Base-by-base conservation (phyloP, 2,888 invertebrate species). In the Ophion costatus region DNA sequence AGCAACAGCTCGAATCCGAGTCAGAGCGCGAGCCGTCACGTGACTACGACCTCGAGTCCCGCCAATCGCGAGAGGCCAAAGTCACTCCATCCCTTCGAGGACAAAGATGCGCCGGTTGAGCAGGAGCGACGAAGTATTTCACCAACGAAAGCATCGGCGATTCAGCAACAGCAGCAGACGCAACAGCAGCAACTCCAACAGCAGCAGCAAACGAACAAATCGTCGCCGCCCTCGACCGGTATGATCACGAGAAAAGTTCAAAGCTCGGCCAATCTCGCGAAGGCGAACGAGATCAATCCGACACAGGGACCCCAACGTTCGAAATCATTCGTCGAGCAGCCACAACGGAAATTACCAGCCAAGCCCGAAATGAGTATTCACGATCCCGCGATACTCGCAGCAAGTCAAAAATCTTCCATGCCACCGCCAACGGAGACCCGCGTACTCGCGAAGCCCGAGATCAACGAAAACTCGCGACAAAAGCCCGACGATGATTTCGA, bases 401-500 rank as follows among this genome's bases (percentile, higher is more conserved):
- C 80, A n/a, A 84, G 69, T 45, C 80, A 86, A 33, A 87, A 87
- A 73, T 64, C 24, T 51, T 38, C 51, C 51, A 51, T 51, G 17
- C 51, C 79, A 59, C 84, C 82, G 74, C 67, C 85, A 33, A 73
- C 82, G 51, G 86, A 86, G 63, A 45, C 22, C 10, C 80, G 64
- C 2, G 75, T 76, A 56, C 79, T 71, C 61, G 42, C 14, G 0
- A 82, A 56, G 20, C 6, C 76, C 14, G 80, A 80, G n/a, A 80
- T 17, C n/a, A 57, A 59, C 4, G 38, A 77, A 24, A 86, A 77
- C 33, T 61, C 87, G 0, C 88, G 87, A 61, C 90, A 91, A 29
- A 92, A 90, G 75, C 85, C 90, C 2, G 94, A 95, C 67, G 95
- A 95, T 84, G 95, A 95, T 87, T 94, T 95, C 87, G 96, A 96